Evolutionary conservation across 2,888 invertebrate genomes (phyloP).

Genomic region (Steinernema scapterisci): DNA sequence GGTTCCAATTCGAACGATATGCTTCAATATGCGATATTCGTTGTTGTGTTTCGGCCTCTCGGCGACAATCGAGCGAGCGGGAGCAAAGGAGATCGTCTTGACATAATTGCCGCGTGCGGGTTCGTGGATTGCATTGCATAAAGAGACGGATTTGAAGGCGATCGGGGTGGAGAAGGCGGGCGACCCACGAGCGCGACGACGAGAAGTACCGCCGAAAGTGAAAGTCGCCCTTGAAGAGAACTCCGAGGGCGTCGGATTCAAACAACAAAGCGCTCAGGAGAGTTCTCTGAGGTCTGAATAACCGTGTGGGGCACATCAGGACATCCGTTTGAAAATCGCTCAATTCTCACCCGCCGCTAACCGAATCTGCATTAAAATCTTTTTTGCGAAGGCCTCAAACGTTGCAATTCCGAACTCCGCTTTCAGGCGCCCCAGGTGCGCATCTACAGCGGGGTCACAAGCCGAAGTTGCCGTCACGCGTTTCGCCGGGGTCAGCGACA

Average conservation of each 20-base stretch:
- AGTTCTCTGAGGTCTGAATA: too few relatives aligned
- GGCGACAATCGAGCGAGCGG: conserved; percentile 22
- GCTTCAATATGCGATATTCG: not conserved
- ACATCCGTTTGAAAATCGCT: too few relatives aligned
- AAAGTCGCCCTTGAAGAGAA: conserved; percentile 27
- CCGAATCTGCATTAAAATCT: too few relatives aligned
- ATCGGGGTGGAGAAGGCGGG: conserved; percentile 12
- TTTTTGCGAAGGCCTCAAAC: not conserved
- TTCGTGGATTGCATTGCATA: conserved; percentile 30
- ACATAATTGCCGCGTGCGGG: conserved; percentile 23
- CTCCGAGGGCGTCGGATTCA: not conserved
- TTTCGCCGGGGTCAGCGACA: conserved; percentile 11
- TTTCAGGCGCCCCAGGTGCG: too few relatives aligned
- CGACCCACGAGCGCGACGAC: not conserved
- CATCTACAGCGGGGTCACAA: not conserved
- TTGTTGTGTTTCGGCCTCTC: conserved; percentile 24
- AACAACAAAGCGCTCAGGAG: too few relatives aligned
- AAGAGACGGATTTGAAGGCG: conserved; percentile 28
- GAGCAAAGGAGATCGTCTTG: conserved; percentile 24
- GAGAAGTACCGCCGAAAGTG: conserved; percentile 30
- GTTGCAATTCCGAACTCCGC: not conserved
- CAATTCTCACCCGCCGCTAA: too few relatives aligned
- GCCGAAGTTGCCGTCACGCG: not conserved
- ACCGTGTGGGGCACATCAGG: too few relatives aligned
- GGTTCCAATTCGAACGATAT: too few relatives aligned